Evolutionary conservation across 2,888 invertebrate genomes (phyloP), one percentile per base, ranked within the genome.

Genomic region (Crocallis elinguaria): DNA sequence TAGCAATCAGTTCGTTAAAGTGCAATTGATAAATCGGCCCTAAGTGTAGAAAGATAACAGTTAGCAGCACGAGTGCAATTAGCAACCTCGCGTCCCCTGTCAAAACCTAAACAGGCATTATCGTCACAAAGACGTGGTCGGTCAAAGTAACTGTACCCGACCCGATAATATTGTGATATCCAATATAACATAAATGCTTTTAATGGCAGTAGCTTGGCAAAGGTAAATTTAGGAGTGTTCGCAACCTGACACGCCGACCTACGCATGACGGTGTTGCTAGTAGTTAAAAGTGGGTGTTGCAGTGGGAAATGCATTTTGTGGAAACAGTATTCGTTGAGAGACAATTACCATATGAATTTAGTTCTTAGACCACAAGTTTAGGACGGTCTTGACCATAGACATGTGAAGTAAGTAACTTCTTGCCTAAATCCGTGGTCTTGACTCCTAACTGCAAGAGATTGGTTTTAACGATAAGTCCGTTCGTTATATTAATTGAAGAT

Each of bases 161-260:
- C 71, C 71, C 77, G 78, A 82, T 84, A 77, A 86, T 82, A 82
- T 81, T 79, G 77, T 80, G 87, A 84, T 84, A 88, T 82, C 81
- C 81, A 84, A 85, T 88, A 86, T 81, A 84, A 83, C 84, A 82
- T 86, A 86, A 88, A 89, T 82, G 89, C 88, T 89, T 89, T 89
- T 89, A 89, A 88, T 86, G 88, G 85, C 86, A 77, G 84, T 77
- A 84, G 85, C 83, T 73, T 65, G 73, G 70, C 81, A 75, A 87
- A 88, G 87, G 89, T 89, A 90, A 88, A 90, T 89, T 88, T 90
- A 90, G 89, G 89, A 88, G 89, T 84, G 89, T 72, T 84, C 77
- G 88, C 66, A 84, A 89, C 70, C 54, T 56, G 83, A 90, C 64
- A 86, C 52, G 52, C 54, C 82, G 77, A 77, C 83, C 84, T 80